A percentile compares a stretch with the other conserved stretches of the same genome.
These are phyloP conservation scores for Minunthozetes semirufus DNA, from an alignment of 2,888 invertebrate species.

Conservation along the genomic window DNA sequence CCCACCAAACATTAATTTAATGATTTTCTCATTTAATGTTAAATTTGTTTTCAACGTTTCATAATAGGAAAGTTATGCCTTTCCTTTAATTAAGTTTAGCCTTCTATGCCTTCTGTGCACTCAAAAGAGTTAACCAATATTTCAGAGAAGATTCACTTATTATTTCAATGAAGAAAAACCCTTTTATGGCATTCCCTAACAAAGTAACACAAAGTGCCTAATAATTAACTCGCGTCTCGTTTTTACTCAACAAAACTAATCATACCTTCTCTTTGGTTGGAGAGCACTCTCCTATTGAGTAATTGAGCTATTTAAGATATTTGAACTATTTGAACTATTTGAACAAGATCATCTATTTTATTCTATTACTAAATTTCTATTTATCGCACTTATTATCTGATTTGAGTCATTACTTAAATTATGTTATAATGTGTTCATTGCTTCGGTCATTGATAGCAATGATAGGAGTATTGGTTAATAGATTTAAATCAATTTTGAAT, in stretches of 20 bases:
- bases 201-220: conserved; percentile 4
- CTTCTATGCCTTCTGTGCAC: conserved; percentile 3
- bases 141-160: background rate
- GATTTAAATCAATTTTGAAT: background rate
- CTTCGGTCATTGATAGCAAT: background rate
- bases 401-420: too few species aligned
- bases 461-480: too few species aligned
- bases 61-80: background rate
- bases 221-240: background rate
- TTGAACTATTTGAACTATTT: background rate
- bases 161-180: background rate
- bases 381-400: background rate
- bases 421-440: background rate
- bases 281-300: background rate
- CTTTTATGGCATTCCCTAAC: conserved; percentile 4
- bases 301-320: background rate
- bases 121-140: background rate
- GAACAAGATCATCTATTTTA: too few species aligned
- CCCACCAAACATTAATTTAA: conserved; percentile 15
- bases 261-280: background rate
- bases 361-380: background rate
- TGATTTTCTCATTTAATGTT: background rate
- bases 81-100: conserved; percentile 7
- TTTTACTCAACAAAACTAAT: background rate
- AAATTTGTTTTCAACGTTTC: background rate